Base-by-base conservation (phyloP, 1,140 invertebrate species). In the Spodoptera frugiperda region DNA sequence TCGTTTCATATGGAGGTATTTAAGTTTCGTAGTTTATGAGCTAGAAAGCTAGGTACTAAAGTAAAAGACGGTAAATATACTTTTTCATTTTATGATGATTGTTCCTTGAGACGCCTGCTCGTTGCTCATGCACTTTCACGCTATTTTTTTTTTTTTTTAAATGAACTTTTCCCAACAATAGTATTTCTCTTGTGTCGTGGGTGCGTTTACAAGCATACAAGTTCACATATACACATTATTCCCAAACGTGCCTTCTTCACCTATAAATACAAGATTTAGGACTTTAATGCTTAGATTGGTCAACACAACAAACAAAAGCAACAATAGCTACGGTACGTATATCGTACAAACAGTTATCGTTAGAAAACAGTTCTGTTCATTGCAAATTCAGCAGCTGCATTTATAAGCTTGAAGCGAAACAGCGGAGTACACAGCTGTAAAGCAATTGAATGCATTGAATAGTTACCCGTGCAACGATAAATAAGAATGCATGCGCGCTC, bases 41-140 rank as follows among this genome's bases (percentile, higher is more conserved):
- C 21, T 21, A 8, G 17, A 12, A 15, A 39, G 30, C 30, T 15
- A 25, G 25, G 25, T 25, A 33, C 57, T 61, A 39, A 61, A 61
- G 57, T 12, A 33, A 59, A 44, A 39, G n/a, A 5, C 30, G 57
- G 30, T 33, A 19, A 53, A 17, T 61, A 33, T 8, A 9, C 30
- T 61, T 61, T 33, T 61, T 61, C 57, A 61, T 39, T 61, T 61
- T 61, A 61, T 61, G 57, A 61, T 61, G 57, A 61, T 61, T 61
- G 57, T 61, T 30, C 17, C 12, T 12, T 59, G 33, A 14, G 11
- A n/a, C 12, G 30, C 21, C n/a, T n/a, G n/a, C n/a, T n/a, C n/a
- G n/a, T n/a, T n/a, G n/a, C n/a, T n/a, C n/a, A n/a, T n/a, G n/a
- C n/a, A n/a, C n/a, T n/a, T n/a, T n/a, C n/a, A n/a, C n/a, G n/a